A percentile compares a stretch with the other conserved stretches of the same genome.
phyloP scores from a whole-genome alignment of 2,797 vertebrate genomes.

The Oceanodroma leucorhoa region DNA sequence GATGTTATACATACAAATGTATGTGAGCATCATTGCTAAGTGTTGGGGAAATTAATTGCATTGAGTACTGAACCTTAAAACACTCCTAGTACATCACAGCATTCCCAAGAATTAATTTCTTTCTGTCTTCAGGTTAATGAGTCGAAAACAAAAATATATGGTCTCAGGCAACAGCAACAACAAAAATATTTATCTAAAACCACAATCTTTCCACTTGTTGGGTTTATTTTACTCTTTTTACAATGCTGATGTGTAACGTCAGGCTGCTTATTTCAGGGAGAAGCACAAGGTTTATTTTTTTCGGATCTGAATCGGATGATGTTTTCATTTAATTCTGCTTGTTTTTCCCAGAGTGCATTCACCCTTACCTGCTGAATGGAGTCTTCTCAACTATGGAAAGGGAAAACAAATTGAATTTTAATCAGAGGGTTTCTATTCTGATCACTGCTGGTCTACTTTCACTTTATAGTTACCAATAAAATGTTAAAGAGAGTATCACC shows the following conservation, averaged over 20 bases:
- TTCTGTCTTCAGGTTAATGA: neutral
- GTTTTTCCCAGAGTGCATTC: conserved; percentile 12
- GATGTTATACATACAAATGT: rapidly evolving
- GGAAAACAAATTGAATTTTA: conserved; percentile 9
- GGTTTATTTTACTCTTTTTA: neutral
- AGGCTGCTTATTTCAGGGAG: neutral
- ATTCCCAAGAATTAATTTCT: neutral
- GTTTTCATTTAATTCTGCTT: conserved; percentile 3
- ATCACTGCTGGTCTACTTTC: neutral
- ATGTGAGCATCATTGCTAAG: rapidly evolving
- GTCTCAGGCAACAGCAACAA: neutral
- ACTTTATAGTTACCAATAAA: conserved; percentile 36
- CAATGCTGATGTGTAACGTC: neutral
- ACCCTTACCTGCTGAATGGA: neutral
- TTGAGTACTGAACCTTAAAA: neutral
- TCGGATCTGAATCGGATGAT: neutral
- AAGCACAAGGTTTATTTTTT: neutral
- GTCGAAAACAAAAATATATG: neutral
- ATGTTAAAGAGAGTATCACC: neutral
- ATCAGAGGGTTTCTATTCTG: conserved; percentile 39
- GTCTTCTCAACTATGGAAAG: neutral
- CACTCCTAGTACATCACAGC: neutral
- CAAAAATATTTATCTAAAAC: neutral
- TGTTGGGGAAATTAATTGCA: neutral
- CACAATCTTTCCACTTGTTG: neutral